Evolutionary conservation across 2,113 vertebrate species (phyloP), one percentile per base, ranked within the genome.

Genomic region (Daboia siamensis): DNA sequence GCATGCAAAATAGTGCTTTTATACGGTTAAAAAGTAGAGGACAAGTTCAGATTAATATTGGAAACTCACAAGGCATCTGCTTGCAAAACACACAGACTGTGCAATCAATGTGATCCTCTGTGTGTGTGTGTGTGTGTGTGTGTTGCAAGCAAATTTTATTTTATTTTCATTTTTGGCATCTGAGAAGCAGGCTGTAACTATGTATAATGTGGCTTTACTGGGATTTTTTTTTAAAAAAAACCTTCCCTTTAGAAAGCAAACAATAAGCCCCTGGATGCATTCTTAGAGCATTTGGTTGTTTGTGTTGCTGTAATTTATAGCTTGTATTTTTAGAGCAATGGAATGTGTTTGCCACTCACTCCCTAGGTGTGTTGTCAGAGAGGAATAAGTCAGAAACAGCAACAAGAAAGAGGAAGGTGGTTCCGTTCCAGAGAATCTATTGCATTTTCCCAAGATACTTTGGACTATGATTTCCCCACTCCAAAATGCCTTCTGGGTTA

Each of bases 1-100:
- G 6, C 55, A n/a, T 9, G 39, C 64, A 85, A 7, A 29, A n/a
- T 39, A 44, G 56, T 0, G 0, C 1, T 69, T 57, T n/a, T 90
- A 54, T 90, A 11, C 0, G n/a, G 48, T 0, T 5, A 89, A 80
- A 89, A 80, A 88, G 44, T 0, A n/a, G 29, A 2, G 21, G 8
- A 44, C 44, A 90, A 0, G 1, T 52, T 6, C 5, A 87, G n/a
- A 84, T 5, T 15, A 86, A 91, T 86, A 88, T 84, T 90, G 80
- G 57, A 61, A 91, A 80, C 54, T 29, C 21, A 80, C 7, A 86
- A 93, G 64, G 33, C 33, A 80, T 80, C 15, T 39, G n/a, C 69
- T 21, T 39, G 5, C 69, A 80, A 56, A n/a, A 57, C 44, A 26
- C 21, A 52, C 13, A 21, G 20, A 9, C 10, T 39, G 90, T 69